Evolutionary conservation across 2,113 vertebrate genomes (phyloP), one percentile per base, ranked within the genome.

Genomic region (Oxyruncus cristatus): DNA sequence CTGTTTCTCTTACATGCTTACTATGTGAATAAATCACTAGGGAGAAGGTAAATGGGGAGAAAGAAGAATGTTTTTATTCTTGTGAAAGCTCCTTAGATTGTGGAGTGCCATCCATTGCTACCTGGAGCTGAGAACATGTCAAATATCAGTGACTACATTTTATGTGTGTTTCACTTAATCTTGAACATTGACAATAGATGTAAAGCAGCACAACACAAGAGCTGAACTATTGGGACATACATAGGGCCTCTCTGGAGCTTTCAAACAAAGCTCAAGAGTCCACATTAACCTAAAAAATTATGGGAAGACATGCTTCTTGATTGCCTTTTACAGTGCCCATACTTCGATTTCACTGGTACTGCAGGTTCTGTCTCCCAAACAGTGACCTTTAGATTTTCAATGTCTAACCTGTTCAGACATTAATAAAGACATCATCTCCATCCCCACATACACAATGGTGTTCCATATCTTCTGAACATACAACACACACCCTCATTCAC

Each of bases 401-500:
- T 20, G 37, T 77, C 61, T 70, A 41, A 27, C 12, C 67, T 20
- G 22, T 58, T 50, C 27, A 33, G 28, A 55, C 47, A 14, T 33
- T 42, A 62, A 50, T 18, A 52, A 75, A 87, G 46, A 66, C 26
- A 30, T 22, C 50, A 26, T 50, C 21, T 8, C 67, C 23, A 33
- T 4, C 16, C 11, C 1, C 28, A 21, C 39, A 35, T 5, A n/a
- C 59, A n/a, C 37, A 16, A 7, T 21, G 3, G 5, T 8, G 6
- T 50, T 61, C 8, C 10, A 0, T 8, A 14, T 80, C 88, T 88
- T 62, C 73, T 83, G 78, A 66, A 67, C 3, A 3, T 17, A 16
- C 0, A 6, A 9, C 3, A 19, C 73, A 41, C 13, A 4, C 17
- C 28, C 37, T 83, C 2, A 0, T 27, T 56, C 23, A 21, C 63